Evolutionary conservation across 2,888 invertebrate species (phyloP).

Genomic region (Eurytoma californica): DNA sequence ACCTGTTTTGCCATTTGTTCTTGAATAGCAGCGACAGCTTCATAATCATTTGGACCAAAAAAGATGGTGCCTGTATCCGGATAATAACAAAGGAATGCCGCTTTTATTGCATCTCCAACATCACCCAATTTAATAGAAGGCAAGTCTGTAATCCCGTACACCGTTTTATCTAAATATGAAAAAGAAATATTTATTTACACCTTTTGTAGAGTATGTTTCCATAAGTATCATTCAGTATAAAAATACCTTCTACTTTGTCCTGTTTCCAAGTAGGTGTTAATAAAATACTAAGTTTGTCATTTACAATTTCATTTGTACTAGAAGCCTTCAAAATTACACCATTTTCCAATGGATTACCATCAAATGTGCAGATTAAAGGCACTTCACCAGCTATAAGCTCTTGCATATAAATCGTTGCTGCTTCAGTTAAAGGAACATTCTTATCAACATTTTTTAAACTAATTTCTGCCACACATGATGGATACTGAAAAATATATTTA

Average conservation of each 20-base stretch:
- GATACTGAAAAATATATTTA: slow-evolving; percentile 52
- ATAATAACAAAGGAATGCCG: slow-evolving; percentile 24
- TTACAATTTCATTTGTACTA: slow-evolving; percentile 62
- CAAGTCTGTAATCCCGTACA: slow-evolving; percentile 23
- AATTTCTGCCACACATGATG: slow-evolving; percentile 60
- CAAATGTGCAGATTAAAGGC: slow-evolving; percentile 62
- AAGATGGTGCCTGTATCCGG: not conserved
- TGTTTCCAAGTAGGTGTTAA: slow-evolving; percentile 64
- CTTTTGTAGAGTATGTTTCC: not conserved
- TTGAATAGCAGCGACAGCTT: slow-evolving; percentile 40
- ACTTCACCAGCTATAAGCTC: slow-evolving; percentile 60
- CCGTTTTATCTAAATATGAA: slow-evolving; percentile 19
- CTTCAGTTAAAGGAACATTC: slow-evolving; percentile 63
- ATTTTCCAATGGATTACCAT: slow-evolving; percentile 59
- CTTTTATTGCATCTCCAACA: slow-evolving; percentile 49
- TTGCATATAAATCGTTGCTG: slow-evolving; percentile 62
- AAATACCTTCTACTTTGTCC: slow-evolving; percentile 57
- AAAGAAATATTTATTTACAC: not conserved
- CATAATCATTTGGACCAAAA: slow-evolving; percentile 40
- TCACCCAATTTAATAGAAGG: slow-evolving; percentile 41
- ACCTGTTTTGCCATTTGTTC: slow-evolving; percentile 31
- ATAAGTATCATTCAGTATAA: not conserved
- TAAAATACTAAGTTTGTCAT: slow-evolving; percentile 61
- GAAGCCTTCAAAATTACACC: slow-evolving; percentile 61
- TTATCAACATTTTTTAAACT: slow-evolving; percentile 62